A percentile compares a stretch with the other conserved stretches of the same genome.
phyloP scores from a whole-genome alignment of 2,797 vertebrate species.

The Clarias platycephalus region DNA sequence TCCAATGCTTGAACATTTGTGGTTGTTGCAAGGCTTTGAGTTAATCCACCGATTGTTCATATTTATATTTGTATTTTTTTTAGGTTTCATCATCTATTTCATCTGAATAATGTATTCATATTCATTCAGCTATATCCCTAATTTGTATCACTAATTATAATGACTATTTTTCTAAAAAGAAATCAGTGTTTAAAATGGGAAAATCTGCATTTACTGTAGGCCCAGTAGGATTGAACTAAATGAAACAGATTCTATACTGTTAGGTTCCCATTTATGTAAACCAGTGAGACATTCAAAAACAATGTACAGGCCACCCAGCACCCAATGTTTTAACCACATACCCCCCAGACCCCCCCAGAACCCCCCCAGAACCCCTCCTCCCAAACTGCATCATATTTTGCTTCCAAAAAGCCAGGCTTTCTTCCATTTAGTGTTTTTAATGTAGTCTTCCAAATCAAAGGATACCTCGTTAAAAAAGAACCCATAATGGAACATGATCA shows the following conservation, averaged over 20 bases:
- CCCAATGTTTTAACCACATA: conserved; percentile 11
- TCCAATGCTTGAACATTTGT: neutral
- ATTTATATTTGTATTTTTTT: neutral
- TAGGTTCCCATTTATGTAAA: neutral
- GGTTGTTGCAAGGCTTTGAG: neutral
- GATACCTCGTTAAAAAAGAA: too few species aligned
- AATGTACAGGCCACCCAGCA: neutral
- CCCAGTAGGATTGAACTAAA: neutral
- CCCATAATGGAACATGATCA: too few species aligned
- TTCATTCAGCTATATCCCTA: neutral
- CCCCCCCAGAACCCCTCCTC: too few species aligned
- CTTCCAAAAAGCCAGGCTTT: too few species aligned
- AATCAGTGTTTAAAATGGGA: neutral
- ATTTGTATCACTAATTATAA: neutral
- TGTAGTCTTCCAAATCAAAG: too few species aligned
- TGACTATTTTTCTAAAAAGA: neutral
- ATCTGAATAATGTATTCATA: neutral
- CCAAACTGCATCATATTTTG: too few species aligned
- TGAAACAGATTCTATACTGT: neutral
- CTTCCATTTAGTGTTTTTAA: too few species aligned
- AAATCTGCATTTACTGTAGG: neutral
- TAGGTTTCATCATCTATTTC: neutral
- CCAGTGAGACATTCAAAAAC: neutral
- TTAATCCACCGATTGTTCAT: neutral
- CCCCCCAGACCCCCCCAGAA: too few species aligned